These are phyloP conservation scores for Helostoma temminkii DNA, from an alignment of 2,797 vertebrate genomes.

Conservation along the genomic window DNA sequence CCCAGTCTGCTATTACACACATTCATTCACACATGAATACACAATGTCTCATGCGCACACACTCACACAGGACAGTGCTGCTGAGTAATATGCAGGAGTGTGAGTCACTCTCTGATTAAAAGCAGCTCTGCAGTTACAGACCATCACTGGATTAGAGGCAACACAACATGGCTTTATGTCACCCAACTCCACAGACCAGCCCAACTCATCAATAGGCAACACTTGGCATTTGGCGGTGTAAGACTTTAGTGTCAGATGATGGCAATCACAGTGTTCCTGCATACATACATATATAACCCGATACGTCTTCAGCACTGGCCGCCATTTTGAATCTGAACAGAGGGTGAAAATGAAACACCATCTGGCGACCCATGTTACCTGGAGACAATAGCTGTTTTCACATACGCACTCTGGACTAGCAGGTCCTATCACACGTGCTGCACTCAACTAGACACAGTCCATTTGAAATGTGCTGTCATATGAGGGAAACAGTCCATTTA, in stretches of 20 bases:
- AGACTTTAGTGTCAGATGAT: conserved; percentile 18
- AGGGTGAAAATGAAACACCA: conserved; percentile 17
- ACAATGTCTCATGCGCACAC: conserved; percentile 11
- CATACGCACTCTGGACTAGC: no score
- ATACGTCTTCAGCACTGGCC: conserved; percentile 5
- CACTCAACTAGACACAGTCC: no score
- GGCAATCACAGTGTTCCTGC: background rate
- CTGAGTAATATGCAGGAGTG: conserved; percentile 14
- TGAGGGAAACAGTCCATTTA: no score
- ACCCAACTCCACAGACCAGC: background rate
- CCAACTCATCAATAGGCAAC: conserved; percentile 25
- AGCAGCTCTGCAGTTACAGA: conserved; percentile 15
- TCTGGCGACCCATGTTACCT: conserved; percentile 54
- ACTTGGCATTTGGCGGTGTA: conserved; percentile 9
- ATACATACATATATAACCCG: conserved; percentile 19
- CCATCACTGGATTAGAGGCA: conserved; percentile 4
- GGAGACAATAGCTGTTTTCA: no score
- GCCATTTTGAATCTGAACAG: conserved; percentile 31
- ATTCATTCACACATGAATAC: background rate
- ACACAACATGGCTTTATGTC: conserved; percentile 1
- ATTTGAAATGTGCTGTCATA: no score
- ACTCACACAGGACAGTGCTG: conserved; percentile 13
- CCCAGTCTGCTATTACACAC: conserved; percentile 16
- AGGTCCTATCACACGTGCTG: no score
- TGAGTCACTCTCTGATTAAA: conserved; percentile 56